Conservation (phyloP, 2,797 vertebrate genomes). For the Catostomus latipinnis region DNA sequence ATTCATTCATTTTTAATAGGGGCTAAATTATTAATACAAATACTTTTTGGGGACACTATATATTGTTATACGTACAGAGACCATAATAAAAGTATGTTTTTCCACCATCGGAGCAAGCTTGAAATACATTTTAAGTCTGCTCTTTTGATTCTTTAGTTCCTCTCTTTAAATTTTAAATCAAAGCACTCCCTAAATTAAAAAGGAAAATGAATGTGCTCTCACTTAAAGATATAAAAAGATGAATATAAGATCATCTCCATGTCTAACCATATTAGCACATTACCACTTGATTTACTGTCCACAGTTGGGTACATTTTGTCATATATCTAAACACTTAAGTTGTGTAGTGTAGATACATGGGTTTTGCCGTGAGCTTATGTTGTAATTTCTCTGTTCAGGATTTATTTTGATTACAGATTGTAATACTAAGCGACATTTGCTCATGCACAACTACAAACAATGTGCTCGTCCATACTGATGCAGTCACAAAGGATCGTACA, state of each 20-base stretch:
- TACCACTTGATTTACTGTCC: constrained; percentile 32
- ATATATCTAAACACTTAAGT: not conserved
- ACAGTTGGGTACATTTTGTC: not conserved
- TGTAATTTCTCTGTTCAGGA: not conserved
- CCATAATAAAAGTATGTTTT: too few relatives aligned
- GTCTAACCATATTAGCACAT: constrained; percentile 9
- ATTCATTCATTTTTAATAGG: too few relatives aligned
- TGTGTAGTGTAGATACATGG: not conserved
- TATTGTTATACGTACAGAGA: too few relatives aligned
- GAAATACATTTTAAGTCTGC: not conserved
- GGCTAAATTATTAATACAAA: too few relatives aligned
- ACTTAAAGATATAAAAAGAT: not conserved
- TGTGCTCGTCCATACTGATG: constrained; percentile 11
- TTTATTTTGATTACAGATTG: not conserved
- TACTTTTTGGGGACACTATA: too few relatives aligned
- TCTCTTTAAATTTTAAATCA: constrained; percentile 2
- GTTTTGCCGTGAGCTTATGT: not conserved
- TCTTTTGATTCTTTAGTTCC: not conserved
- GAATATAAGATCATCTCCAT: constrained; percentile 19
- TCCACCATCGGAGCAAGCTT: not conserved
- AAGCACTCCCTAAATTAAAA: not conserved
- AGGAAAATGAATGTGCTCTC: not conserved
- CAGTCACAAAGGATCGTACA: not conserved
- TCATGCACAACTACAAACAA: constrained; percentile 10
- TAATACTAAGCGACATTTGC: constrained; percentile 1